These are phyloP conservation scores for Cacoxenus indagator DNA, from an alignment of 2,888 invertebrate genomes.

Conservation along the genomic window DNA sequence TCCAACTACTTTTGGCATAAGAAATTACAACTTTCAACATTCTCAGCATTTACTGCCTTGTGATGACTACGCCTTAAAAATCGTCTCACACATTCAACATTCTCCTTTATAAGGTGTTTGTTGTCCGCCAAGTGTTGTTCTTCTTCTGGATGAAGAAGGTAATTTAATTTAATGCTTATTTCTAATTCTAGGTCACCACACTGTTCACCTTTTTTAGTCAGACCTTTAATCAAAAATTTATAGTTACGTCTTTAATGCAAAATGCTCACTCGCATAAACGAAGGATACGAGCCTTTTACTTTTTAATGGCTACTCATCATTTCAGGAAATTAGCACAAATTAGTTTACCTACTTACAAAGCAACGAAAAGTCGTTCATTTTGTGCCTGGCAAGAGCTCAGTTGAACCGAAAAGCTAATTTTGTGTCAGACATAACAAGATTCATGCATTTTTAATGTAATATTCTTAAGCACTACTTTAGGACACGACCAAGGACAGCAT, in stretches of 20 bases:
- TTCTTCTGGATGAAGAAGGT: constrained; percentile 4
- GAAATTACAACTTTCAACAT: constrained; percentile 11
- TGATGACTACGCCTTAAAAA: no score
- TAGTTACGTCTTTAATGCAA: constrained; percentile 3
- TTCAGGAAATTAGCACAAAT: not conserved
- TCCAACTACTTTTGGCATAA: constrained; percentile 45
- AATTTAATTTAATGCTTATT: constrained; percentile 21
- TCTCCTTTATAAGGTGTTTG: not conserved
- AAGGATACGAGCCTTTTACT: constrained; percentile 7
- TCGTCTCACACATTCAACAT: not conserved
- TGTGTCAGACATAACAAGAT: not conserved
- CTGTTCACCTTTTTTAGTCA: not conserved
- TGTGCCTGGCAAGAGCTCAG: not conserved
- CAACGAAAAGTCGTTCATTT: not conserved
- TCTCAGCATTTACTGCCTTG: not conserved
- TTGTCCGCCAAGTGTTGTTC: not conserved
- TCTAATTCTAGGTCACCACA: constrained; percentile 14
- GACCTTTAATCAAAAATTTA: constrained; percentile 19
- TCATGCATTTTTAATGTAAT: constrained; percentile 2
- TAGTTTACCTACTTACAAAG: constrained; percentile 4
- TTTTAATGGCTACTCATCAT: constrained; percentile 12
- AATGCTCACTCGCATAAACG: not conserved
- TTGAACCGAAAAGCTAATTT: not conserved
- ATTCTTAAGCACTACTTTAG: not conserved
- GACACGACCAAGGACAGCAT: not conserved